Evolutionary conservation across 1,140 invertebrate genomes (phyloP).

Genomic region (Latrodectus geometricus): DNA sequence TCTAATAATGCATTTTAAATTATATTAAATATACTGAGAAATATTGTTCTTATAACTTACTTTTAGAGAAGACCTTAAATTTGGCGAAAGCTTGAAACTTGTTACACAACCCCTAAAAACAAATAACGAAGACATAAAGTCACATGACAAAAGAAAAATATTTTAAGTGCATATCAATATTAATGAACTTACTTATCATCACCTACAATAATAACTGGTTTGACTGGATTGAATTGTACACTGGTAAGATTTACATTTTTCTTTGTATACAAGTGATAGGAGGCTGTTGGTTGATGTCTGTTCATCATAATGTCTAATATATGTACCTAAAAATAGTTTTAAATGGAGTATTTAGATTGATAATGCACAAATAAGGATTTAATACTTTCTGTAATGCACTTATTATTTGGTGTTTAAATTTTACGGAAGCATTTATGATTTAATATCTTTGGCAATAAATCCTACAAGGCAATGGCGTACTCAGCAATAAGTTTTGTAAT

Average conservation of each 20-base stretch:
- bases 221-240: conserved; percentile 34
- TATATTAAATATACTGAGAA: no score
- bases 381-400: no score
- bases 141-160: no score
- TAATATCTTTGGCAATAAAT: no score
- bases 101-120: conserved; percentile 40
- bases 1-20: no score
- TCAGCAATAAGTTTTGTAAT: no score
- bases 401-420: no score
- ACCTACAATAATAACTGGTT: conserved; percentile 36
- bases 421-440: no score
- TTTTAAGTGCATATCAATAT: background rate
- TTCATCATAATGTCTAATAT: conserved; percentile 52
- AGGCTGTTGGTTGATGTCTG: conserved; percentile 30
- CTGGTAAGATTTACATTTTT: conserved; percentile 35
- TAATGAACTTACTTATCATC: conserved; percentile 27
- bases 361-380: no score
- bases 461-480: no score
- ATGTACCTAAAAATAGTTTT: conserved; percentile 26
- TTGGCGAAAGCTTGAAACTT: conserved; percentile 50
- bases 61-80: conserved; percentile 41
- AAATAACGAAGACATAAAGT: background rate
- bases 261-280: conserved; percentile 13
- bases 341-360: no score
- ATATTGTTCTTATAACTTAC: background rate